A percentile compares a stretch with the other conserved stretches of the same genome.
These are phyloP conservation scores for Turdus rufiventris DNA, from an alignment of 2,113 vertebrate genomes.

Conservation along the genomic window DNA sequence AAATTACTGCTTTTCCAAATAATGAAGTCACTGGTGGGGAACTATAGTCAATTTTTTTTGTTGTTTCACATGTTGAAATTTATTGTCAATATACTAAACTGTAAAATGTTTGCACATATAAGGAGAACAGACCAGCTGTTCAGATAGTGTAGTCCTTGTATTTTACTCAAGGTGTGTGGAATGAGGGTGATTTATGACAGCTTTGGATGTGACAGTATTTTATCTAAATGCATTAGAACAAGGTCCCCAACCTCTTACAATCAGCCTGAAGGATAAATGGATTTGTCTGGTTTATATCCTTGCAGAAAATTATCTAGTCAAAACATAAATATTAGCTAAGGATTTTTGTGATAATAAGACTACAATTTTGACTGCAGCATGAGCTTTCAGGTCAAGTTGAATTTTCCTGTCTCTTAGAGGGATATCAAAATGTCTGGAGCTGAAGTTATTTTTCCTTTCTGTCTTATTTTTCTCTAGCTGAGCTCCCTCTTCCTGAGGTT, in stretches of 20 bases:
- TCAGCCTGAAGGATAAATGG: not conserved
- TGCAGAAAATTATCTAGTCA: not conserved
- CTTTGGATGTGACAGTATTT: not conserved
- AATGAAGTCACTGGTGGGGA: not conserved
- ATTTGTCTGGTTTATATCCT: not conserved
- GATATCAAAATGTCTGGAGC: not conserved
- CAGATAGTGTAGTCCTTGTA: not conserved
- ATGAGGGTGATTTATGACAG: not conserved
- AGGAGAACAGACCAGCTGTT: not conserved
- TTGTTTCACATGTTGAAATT: not conserved
- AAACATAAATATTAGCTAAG: not conserved
- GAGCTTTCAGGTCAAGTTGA: not conserved
- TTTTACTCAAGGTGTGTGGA: not conserved
- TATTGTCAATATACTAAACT: not conserved
- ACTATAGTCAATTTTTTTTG: not conserved
- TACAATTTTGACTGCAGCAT: not conserved
- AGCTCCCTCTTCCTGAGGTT: not conserved
- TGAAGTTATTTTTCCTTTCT: not conserved
- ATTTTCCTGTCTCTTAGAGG: not conserved
- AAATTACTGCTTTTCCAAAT: not conserved
- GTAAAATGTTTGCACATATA: not conserved
- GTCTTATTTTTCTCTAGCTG: not conserved
- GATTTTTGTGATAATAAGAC: not conserved
- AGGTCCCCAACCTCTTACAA: not conserved
- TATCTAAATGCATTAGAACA: not conserved